Evolutionary conservation across 2,888 invertebrate species (phyloP).

Genomic region (Ceriagrion tenellum): DNA sequence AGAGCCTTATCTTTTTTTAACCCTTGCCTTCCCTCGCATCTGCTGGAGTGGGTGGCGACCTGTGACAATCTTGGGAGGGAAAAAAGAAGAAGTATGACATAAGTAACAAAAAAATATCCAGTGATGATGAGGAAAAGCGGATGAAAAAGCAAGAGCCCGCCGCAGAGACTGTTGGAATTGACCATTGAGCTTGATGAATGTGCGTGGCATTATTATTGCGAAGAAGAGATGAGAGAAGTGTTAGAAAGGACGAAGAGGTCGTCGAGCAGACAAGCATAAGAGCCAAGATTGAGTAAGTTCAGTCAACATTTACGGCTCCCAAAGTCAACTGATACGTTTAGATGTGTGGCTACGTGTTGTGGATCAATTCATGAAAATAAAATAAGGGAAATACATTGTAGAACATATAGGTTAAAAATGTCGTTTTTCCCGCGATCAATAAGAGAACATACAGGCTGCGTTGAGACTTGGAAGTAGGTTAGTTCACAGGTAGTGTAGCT

Average conservation of each 20-base stretch:
- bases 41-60: background rate
- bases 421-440: too few species aligned
- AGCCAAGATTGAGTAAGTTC: too few species aligned
- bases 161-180: background rate
- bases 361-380: too few species aligned
- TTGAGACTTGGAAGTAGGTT: too few species aligned
- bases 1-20: background rate
- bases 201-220: background rate
- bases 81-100: background rate
- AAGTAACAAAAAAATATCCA: background rate
- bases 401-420: too few species aligned
- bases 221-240: background rate
- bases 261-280: background rate
- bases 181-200: background rate
- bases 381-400: too few species aligned
- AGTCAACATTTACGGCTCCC: too few species aligned
- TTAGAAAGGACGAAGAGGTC: background rate
- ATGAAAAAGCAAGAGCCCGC: background rate
- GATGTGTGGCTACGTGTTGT: too few species aligned
- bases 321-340: too few species aligned
- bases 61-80: background rate
- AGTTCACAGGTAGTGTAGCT: too few species aligned
- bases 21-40: background rate
- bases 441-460: too few species aligned
- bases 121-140: background rate